These are phyloP conservation scores for Agriopis leucophaearia DNA, from an alignment of 2,888 invertebrate species.

Conservation along the genomic window DNA sequence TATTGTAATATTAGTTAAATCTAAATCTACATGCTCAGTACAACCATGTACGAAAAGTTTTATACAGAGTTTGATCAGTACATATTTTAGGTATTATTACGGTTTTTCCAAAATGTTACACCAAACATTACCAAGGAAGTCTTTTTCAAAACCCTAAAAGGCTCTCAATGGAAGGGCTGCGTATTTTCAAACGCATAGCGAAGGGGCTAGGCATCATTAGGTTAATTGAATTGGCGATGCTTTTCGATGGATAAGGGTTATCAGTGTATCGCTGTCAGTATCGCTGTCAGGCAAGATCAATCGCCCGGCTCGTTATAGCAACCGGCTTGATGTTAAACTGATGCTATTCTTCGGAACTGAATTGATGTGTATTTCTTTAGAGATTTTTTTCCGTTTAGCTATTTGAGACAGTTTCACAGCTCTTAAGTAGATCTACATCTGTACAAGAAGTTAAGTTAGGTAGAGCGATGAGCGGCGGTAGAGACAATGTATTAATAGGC, in stretches of 20 bases:
- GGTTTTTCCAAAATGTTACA: neutral
- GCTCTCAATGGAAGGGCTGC: constrained; percentile 34
- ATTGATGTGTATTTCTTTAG: constrained; percentile 25
- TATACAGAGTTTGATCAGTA: neutral
- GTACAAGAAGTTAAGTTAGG: too few species aligned
- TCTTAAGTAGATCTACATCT: too few species aligned
- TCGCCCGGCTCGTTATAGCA: constrained; percentile 67
- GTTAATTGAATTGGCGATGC: constrained; percentile 76
- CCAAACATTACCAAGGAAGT: constrained; percentile 1
- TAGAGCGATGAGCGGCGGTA: too few species aligned
- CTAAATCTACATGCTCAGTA: too few species aligned
- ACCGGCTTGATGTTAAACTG: constrained; percentile 37
- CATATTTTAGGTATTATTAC: neutral
- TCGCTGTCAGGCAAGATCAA: constrained; percentile 62
- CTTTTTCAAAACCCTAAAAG: constrained; percentile 16
- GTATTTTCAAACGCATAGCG: constrained; percentile 52
- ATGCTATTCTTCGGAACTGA: constrained; percentile 31
- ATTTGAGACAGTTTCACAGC: neutral
- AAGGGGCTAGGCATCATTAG: constrained; percentile 70
- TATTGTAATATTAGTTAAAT: too few species aligned
- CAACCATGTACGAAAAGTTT: too few species aligned
- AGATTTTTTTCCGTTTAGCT: neutral
- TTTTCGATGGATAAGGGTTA: constrained; percentile 73
- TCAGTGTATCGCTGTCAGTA: constrained; percentile 70
- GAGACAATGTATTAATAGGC: too few species aligned